phyloP scores from a whole-genome alignment of 2,113 vertebrate species.

The Emydocephalus ijimae region DNA sequence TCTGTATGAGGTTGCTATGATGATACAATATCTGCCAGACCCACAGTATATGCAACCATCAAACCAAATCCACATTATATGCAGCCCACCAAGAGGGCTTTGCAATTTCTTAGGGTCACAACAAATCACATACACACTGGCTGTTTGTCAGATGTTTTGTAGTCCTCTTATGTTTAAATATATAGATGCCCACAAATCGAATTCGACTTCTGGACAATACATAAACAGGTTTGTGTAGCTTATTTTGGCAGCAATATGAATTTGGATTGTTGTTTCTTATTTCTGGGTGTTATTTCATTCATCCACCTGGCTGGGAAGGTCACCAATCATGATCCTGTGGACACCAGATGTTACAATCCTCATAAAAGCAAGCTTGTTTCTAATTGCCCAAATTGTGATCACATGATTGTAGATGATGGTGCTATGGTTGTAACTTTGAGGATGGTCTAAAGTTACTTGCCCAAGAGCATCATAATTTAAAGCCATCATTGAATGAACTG shows the following conservation, averaged over 20 bases:
- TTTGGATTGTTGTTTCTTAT: background rate
- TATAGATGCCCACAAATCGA: background rate
- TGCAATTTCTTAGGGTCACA: background rate
- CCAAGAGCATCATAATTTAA: background rate
- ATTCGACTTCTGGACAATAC: background rate
- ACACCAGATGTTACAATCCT: background rate
- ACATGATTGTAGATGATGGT: background rate
- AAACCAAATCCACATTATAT: no score
- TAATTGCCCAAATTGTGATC: background rate
- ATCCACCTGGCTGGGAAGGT: background rate
- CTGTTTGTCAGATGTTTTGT: background rate
- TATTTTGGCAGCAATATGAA: background rate
- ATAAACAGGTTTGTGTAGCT: background rate
- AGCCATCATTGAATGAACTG: background rate
- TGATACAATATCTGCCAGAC: background rate
- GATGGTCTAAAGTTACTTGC: background rate
- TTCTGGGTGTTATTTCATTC: background rate
- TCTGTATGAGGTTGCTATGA: background rate
- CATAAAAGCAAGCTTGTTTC: background rate
- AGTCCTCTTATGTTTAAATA: background rate
- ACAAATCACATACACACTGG: background rate
- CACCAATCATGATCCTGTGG: background rate
- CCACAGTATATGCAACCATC: background rate
- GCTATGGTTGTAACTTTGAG: background rate
- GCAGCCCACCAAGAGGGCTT: background rate